phyloP scores from a whole-genome alignment of 1,140 invertebrate genomes.

The Aphelenchoides fujianensis region DNA sequence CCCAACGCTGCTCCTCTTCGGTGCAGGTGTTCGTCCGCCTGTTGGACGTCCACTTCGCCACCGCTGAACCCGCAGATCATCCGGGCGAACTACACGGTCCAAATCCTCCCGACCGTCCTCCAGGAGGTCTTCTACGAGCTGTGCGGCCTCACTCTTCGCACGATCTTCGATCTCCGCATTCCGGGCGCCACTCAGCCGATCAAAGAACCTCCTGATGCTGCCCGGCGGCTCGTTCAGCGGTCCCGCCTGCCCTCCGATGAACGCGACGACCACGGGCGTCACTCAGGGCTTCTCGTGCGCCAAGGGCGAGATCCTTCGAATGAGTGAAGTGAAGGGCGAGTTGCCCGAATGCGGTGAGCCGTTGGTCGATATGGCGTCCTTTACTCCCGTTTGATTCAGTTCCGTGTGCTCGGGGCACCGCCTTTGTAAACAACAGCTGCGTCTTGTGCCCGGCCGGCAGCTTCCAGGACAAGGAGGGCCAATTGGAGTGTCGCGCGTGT shows the following conservation, averaged over 20 bases:
- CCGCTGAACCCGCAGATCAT: slow-evolving; percentile 35
- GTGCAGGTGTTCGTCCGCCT: slow-evolving; percentile 78
- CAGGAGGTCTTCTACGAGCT: slow-evolving; percentile 87
- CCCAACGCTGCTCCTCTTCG: slow-evolving; percentile 79
- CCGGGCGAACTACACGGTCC: slow-evolving; percentile 76
- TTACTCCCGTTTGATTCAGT: slow-evolving; percentile 44
- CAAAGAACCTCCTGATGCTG: slow-evolving; percentile 80
- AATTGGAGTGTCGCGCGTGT: slow-evolving; percentile 81
- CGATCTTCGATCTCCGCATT: slow-evolving; percentile 88
- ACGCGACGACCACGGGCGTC: slow-evolving; percentile 79
- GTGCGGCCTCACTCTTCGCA: slow-evolving; percentile 83
- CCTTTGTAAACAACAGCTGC: slow-evolving; percentile 62
- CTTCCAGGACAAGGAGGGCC: slow-evolving; percentile 84
- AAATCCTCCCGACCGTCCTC: slow-evolving; percentile 78
- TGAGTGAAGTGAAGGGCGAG: slow-evolving; percentile 20
- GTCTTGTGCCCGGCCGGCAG: slow-evolving; percentile 62
- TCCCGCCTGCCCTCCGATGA: slow-evolving; percentile 78
- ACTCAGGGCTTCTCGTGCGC: slow-evolving; percentile 84
- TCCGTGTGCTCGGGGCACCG: slow-evolving; percentile 58
- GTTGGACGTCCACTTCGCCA: slow-evolving; percentile 80
- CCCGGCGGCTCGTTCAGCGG: slow-evolving; percentile 73
- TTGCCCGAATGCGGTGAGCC: slow-evolving; percentile 88
- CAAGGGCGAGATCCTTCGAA: slow-evolving; percentile 83
- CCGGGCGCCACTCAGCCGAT: slow-evolving; percentile 85
- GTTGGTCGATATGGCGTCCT: too few relatives aligned